Evolutionary conservation across 1,140 invertebrate genomes (phyloP), one percentile per base, ranked within the genome.

Genomic region (Drosophila nikananu): DNA sequence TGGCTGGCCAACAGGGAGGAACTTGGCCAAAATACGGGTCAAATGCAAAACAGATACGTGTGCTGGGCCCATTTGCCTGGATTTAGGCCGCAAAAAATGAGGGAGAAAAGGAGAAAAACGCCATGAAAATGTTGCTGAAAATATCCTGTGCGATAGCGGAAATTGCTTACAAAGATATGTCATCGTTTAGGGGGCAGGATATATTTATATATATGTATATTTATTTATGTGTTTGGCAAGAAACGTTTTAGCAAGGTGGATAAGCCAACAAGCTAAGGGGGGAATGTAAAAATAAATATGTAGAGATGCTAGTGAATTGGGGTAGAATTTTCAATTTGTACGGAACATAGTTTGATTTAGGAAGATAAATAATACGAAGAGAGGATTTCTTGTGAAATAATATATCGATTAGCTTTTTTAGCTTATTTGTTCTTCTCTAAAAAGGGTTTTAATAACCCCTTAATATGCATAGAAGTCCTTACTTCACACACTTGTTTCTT

Each of bases 61-160:
- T 61, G 25, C 51, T 19, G 19, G 15, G 23, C 46, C 37, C 46
- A 44, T 32, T 30, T 44, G 64, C 35, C 23, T 19, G 23, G 27
- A 39, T 77, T 59, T 23, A 21, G 35, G 15, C 15, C 21, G 41
- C 27, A 27, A 41, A 48, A 54, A 32, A 39, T 21, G 27, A 12
- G 1, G 6, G 21, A 5, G n/a, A 39, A 55, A 39, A n/a, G 21
- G 15, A n/a, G 15, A 10, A 55, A 55, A 37, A 37, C 35, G 25
- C 15, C 54, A 57, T 62, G 30, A 35, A 46, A 55, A 35, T 57
- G 59, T 19, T 64, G 64, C 75, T 59, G 59, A 78, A 78, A 78
- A 78, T 78, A 78, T 70, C 64, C 71, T 73, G 67, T 52, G 70
- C 46, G 30, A 70, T 70, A 55, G 39, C 64, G 75, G 74, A 78